These are phyloP conservation scores for Halocynthia aurantium DNA, from an alignment of 23 tunicate genomes.

Conservation along the genomic window DNA sequence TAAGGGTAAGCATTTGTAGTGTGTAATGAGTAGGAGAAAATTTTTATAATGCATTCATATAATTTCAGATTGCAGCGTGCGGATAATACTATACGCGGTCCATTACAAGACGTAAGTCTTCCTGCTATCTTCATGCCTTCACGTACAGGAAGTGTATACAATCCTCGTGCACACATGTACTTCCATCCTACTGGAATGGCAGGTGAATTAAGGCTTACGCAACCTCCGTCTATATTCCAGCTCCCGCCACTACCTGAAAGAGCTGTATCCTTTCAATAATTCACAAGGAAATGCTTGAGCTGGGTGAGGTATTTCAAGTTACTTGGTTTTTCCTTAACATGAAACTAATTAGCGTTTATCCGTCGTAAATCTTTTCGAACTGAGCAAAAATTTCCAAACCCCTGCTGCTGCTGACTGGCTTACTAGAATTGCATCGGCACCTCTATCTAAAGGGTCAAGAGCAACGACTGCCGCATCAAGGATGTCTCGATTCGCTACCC, in stretches of 20 bases:
- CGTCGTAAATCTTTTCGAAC: constrained; percentile 71
- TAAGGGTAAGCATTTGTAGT: too few relatives aligned
- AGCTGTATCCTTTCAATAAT: constrained; percentile 59
- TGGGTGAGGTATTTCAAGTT: too few relatives aligned
- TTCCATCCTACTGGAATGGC: constrained; percentile 82
- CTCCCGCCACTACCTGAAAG: constrained; percentile 86
- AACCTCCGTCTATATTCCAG: constrained; percentile 93
- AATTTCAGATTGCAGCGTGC: constrained; percentile 55
- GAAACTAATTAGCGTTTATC: constrained; percentile 37
- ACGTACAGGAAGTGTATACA: constrained; percentile 70
- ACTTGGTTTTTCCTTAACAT: constrained; percentile 13
- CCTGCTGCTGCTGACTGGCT: constrained; percentile 64
- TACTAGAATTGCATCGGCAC: constrained; percentile 61
- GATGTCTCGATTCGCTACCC: constrained; percentile 55
- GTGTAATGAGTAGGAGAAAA: neutral
- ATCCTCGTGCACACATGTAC: constrained; percentile 66
- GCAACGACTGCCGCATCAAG: constrained; percentile 63
- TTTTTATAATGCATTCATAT: neutral
- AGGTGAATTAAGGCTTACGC: constrained; percentile 71
- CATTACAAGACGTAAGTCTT: constrained; percentile 69
- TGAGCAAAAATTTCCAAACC: constrained; percentile 75
- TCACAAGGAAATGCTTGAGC: too few relatives aligned
- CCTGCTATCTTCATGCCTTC: constrained; percentile 96
- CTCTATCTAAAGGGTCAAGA: constrained; percentile 48
- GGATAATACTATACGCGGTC: constrained; percentile 38